phyloP scores from a whole-genome alignment of 2,888 invertebrate species.

The Zygogramma bicolorata region DNA sequence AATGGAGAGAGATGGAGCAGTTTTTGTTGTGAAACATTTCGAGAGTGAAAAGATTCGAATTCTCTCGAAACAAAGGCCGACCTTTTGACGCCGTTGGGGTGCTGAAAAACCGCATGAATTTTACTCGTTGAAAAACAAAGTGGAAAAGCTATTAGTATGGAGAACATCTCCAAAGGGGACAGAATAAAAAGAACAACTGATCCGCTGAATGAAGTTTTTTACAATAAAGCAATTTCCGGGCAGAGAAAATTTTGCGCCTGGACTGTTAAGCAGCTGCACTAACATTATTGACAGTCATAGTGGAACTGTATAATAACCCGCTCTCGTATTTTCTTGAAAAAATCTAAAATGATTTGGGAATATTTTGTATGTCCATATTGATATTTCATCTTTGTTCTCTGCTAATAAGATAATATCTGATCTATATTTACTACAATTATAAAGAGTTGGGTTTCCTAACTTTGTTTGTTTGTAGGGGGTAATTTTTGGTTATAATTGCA shows the following conservation, averaged over 20 bases:
- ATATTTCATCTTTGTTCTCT: too few relatives aligned
- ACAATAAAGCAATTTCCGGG: constrained; percentile 6
- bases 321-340: not conserved
- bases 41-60: constrained; percentile 7
- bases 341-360: not conserved
- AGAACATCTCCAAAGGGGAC: not conserved
- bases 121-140: constrained; percentile 1
- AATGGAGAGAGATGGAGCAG: constrained; percentile 1
- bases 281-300: not conserved
- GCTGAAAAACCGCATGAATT: constrained; percentile 12
- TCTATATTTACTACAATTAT: too few relatives aligned
- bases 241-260: not conserved
- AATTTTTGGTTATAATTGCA: too few relatives aligned
- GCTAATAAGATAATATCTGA: too few relatives aligned
- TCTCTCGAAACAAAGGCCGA: constrained; percentile 1
- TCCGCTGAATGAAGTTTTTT: not conserved
- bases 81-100: constrained; percentile 8
- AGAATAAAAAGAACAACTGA: not conserved
- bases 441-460: too few relatives aligned
- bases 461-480: too few relatives aligned
- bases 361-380: too few relatives aligned
- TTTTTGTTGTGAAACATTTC: constrained; percentile 5
- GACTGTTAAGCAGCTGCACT: not conserved
- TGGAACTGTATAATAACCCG: not conserved
- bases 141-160: constrained; percentile 8